Base-by-base conservation (phyloP, 2,888 invertebrate genomes). In the Microctonus brassicae region DNA sequence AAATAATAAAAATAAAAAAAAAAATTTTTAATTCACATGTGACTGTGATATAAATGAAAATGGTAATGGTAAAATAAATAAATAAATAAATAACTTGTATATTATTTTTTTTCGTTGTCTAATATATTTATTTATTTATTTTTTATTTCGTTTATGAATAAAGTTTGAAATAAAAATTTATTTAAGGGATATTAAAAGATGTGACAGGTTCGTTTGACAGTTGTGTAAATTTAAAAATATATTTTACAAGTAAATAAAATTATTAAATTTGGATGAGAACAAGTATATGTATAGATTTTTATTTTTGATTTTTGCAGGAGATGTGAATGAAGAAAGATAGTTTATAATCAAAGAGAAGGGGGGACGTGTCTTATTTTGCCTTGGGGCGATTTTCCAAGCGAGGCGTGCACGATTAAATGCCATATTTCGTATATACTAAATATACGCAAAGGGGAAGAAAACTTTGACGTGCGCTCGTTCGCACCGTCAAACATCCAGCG, bases 381-480 rank as follows among this genome's bases (percentile, higher is more conserved):
- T 29, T 47, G 20, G 34, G 63, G 63, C 65, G 52, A 65, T 42
- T 60, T 65, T 53, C 42, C 26, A 60, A 65, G 58, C 39, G 58
- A 65, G 36, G 58, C 64, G 64, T 70, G 36, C 24, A 36, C 70
- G 70, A 70, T 70, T 70, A 65, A 70, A 70, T 70, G 58, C 60
- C 34, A 65, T 47, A 20, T 65, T 70, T 58, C 60, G 39, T 70
- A 60, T 63, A 69, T 34, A 65, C 36, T 17, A 52, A 52, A 33
- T 33, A 9, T 60, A 53, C n/a, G 7, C 10, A n/a, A 4, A 10
- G 52, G n/a, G 53, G 52, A 57, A 73, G 67, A 72, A 77, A 77
- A 76, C 76, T 75, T 75, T 73, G 75, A 74, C 64, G 75, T 70
- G 75, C 71, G 53, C 71, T 76, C 76, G 67, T 66, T 72, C 75